These are phyloP conservation scores for Hippocampus mohnikei DNA, from an alignment of 2,113 vertebrate genomes.

Conservation along the genomic window DNA sequence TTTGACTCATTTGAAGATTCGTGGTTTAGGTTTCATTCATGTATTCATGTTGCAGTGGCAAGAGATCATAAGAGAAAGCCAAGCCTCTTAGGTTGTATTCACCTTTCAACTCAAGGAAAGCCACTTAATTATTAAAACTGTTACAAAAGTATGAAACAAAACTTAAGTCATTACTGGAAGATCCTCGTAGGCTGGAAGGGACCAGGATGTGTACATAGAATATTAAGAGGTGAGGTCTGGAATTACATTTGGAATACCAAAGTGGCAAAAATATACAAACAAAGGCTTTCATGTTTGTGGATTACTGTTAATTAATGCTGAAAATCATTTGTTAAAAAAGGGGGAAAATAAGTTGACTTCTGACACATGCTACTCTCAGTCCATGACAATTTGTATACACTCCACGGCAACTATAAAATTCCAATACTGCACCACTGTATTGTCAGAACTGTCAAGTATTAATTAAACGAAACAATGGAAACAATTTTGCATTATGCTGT, in stretches of 20 bases:
- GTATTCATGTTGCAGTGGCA: neutral
- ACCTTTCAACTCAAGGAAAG: neutral
- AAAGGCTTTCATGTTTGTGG: neutral
- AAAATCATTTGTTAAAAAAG: neutral
- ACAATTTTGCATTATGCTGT: neutral
- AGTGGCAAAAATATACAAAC: neutral
- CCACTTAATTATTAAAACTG: neutral
- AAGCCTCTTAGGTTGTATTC: neutral
- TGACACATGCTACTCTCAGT: neutral
- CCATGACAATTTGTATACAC: neutral
- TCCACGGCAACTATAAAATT: neutral
- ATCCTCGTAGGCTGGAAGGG: neutral
- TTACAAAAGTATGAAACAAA: neutral
- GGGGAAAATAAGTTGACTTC: neutral
- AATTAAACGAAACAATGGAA: slow-evolving; percentile 2
- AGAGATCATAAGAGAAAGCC: neutral
- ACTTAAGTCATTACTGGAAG: neutral
- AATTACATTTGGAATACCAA: neutral
- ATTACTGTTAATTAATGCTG: neutral
- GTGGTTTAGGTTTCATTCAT: neutral
- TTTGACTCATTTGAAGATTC: slow-evolving; percentile 18
- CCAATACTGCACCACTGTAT: neutral
- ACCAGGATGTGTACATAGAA: neutral
- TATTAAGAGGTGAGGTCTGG: neutral
- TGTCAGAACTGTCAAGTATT: neutral